phyloP scores from a whole-genome alignment of 2,888 invertebrate species.

The Geotrupes spiniger region DNA sequence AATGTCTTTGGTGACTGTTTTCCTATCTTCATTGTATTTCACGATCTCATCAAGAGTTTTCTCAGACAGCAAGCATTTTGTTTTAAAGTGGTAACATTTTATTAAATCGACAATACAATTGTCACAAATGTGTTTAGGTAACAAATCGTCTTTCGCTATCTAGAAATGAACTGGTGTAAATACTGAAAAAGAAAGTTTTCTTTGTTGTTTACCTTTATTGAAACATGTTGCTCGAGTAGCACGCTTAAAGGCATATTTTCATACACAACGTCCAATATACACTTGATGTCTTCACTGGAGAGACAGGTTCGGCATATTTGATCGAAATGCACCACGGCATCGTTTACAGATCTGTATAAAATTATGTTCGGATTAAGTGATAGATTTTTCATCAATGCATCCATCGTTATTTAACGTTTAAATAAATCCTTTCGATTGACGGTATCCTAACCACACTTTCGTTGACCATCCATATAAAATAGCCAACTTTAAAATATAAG shows the following conservation, averaged over 20 bases:
- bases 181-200: background rate
- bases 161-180: conserved; percentile 10
- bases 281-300: conserved; percentile 12
- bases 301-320: conserved; percentile 20
- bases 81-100: conserved; percentile 14
- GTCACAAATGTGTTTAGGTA: conserved; percentile 22
- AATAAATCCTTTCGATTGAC: too few relatives aligned
- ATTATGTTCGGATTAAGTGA: too few relatives aligned
- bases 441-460: too few relatives aligned
- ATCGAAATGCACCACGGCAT: background rate
- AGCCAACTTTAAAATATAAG: too few relatives aligned
- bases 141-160: conserved; percentile 15
- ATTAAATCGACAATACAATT: conserved; percentile 19
- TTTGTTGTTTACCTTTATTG: conserved; percentile 10
- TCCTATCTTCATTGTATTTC: background rate
- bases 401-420: too few relatives aligned
- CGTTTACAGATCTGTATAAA: too few relatives aligned
- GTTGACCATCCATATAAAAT: too few relatives aligned
- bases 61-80: conserved; percentile 16
- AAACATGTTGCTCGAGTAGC: conserved; percentile 11
- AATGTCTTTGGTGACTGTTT: background rate
- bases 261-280: conserved; percentile 17
- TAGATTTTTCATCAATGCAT: too few relatives aligned
- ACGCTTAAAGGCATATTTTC: conserved; percentile 15
- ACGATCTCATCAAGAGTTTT: background rate